These are phyloP conservation scores for Microchrysa polita DNA, from an alignment of 2,888 invertebrate species.

Conservation along the genomic window DNA sequence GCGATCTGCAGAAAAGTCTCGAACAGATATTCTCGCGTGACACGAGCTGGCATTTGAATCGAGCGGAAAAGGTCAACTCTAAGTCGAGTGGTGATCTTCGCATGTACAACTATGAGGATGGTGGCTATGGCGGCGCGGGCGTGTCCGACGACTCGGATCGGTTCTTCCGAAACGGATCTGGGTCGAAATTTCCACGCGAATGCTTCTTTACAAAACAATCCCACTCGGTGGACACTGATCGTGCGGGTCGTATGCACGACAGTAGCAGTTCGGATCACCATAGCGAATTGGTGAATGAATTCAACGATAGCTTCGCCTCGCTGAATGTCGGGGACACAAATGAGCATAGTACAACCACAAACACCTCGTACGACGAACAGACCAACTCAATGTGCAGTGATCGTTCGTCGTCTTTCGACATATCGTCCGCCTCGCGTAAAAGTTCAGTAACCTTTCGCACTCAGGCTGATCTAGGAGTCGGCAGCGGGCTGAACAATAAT, in stretches of 20 bases:
- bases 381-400: slow-evolving; percentile 57
- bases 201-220: slow-evolving; percentile 61
- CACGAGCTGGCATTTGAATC: slow-evolving; percentile 49
- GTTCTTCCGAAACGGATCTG: slow-evolving; percentile 62
- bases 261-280: slow-evolving; percentile 46
- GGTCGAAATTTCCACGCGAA: slow-evolving; percentile 63
- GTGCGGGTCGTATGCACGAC: slow-evolving; percentile 39
- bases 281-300: slow-evolving; percentile 8
- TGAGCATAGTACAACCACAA: slow-evolving; percentile 25
- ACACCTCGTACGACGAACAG: slow-evolving; percentile 49
- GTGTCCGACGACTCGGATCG: slow-evolving; percentile 53
- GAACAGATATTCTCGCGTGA: slow-evolving; percentile 59
- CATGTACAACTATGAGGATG: slow-evolving; percentile 55
- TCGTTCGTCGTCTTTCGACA: slow-evolving; percentile 56
- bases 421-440: slow-evolving; percentile 58
- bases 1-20: slow-evolving; percentile 58
- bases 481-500: background rate
- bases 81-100: slow-evolving; percentile 63
- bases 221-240: slow-evolving; percentile 52
- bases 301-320: slow-evolving; percentile 51
- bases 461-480: background rate
- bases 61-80: slow-evolving; percentile 59
- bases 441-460: slow-evolving; percentile 61
- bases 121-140: slow-evolving; percentile 45
- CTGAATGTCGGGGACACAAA: slow-evolving; percentile 40